These are phyloP conservation scores for Pantherophis alleghaniensis DNA, from an alignment of 2,797 vertebrate genomes.

Conservation along the genomic window DNA sequence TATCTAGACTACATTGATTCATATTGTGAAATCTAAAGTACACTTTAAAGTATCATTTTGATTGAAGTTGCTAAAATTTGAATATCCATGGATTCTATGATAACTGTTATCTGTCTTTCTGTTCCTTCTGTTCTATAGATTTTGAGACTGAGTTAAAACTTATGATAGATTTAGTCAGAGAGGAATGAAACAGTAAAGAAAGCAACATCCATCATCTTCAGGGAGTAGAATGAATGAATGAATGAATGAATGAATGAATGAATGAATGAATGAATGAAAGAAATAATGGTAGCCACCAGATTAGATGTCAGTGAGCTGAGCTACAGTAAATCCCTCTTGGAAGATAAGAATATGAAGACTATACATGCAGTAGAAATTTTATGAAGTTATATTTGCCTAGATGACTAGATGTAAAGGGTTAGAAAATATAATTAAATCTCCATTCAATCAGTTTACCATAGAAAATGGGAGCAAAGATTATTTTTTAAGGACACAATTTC, in stretches of 20 bases:
- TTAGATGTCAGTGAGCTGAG: background rate
- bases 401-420: background rate
- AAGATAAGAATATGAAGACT: background rate
- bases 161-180: background rate
- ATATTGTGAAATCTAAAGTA: background rate
- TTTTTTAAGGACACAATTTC: background rate
- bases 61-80: background rate
- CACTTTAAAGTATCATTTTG: background rate
- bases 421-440: background rate
- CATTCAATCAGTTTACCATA: background rate
- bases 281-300: background rate
- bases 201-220: background rate
- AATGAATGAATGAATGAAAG: too few species aligned
- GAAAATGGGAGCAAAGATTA: background rate
- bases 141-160: background rate
- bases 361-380: background rate
- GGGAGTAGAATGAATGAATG: background rate
- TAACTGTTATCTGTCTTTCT: background rate
- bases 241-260: too few species aligned
- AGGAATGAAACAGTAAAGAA: background rate
- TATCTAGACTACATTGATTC: background rate
- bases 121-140: background rate
- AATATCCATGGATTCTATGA: background rate
- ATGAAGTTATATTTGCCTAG: background rate
- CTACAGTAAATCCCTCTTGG: background rate